These are phyloP conservation scores for Watersipora subatra DNA, from an alignment of 1,140 invertebrate genomes.

Conservation along the genomic window DNA sequence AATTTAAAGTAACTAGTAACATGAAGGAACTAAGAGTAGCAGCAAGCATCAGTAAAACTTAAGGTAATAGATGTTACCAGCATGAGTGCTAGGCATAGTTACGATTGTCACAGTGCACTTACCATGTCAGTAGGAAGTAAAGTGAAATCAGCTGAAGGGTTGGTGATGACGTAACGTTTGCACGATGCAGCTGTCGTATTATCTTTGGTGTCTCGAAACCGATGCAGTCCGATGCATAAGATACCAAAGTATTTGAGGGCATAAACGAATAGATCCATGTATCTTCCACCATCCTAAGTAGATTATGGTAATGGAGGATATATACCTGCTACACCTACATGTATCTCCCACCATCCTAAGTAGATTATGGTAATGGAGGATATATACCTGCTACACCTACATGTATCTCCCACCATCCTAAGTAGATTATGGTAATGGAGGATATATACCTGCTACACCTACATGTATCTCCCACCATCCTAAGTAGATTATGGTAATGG, in stretches of 20 bases:
- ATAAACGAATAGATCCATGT: conserved; percentile 79
- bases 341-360: neutral
- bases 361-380: neutral
- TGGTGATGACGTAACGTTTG: conserved; percentile 98
- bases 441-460: neutral
- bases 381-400: neutral
- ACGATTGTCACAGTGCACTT: too few species aligned
- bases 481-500: too few species aligned
- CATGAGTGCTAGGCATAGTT: too few species aligned
- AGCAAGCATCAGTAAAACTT: too few species aligned
- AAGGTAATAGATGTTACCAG: too few species aligned
- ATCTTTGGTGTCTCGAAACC: conserved; percentile 45
- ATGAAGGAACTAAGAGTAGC: too few species aligned
- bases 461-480: too few species aligned
- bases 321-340: neutral
- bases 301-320: neutral
- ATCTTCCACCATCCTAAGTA: conserved; percentile 36
- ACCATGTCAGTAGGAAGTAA: conserved; percentile 93
- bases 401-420: neutral
- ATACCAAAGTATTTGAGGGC: conserved; percentile 94
- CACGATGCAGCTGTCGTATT: conserved; percentile 56
- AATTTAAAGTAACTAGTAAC: too few species aligned
- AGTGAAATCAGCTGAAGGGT: conserved; percentile 92
- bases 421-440: neutral
- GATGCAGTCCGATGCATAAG: conserved; percentile 96